These are phyloP conservation scores for Xylota segnis DNA, from an alignment of 2,888 invertebrate species.

Conservation along the genomic window DNA sequence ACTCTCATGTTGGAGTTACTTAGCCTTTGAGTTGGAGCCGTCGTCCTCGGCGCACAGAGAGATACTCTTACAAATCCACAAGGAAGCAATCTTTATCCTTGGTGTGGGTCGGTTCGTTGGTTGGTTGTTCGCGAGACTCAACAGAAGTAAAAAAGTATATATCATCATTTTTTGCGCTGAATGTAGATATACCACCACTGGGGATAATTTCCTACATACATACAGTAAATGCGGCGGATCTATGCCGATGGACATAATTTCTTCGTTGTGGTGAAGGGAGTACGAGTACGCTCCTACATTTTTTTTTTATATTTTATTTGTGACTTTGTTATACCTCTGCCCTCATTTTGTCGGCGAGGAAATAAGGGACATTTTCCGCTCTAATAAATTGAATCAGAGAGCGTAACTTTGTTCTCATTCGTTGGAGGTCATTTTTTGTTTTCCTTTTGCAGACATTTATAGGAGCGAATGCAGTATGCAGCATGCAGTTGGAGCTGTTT, in stretches of 20 bases:
- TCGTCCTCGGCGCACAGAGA: slow-evolving; percentile 17
- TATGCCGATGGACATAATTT: slow-evolving; percentile 67
- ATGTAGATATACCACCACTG: slow-evolving; percentile 51
- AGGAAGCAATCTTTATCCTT: slow-evolving; percentile 66
- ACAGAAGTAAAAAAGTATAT: slow-evolving; percentile 47
- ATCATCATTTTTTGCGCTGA: slow-evolving; percentile 50
- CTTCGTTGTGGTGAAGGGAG: slow-evolving; percentile 46
- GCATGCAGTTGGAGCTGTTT: slow-evolving; percentile 6
- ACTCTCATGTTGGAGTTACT: slow-evolving; percentile 67
- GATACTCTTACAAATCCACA: slow-evolving; percentile 64
- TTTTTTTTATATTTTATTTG: slow-evolving; percentile 63
- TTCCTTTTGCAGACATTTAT: not conserved
- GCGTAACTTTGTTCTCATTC: slow-evolving; percentile 80
- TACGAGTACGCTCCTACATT: slow-evolving; percentile 7
- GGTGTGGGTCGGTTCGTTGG: slow-evolving; percentile 61
- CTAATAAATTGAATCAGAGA: slow-evolving; percentile 83
- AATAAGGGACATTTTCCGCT: slow-evolving; percentile 80
- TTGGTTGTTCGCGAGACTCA: slow-evolving; percentile 62
- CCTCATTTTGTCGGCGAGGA: slow-evolving; percentile 73
- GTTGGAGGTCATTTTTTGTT: slow-evolving; percentile 44
- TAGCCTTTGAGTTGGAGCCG: slow-evolving; percentile 65
- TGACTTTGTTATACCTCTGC: slow-evolving; percentile 70
- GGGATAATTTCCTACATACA: slow-evolving; percentile 47
- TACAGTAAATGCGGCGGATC: slow-evolving; percentile 62
- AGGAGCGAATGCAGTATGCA: not conserved